Evolutionary conservation across 2,888 invertebrate species (phyloP).

Genomic region (Scrobipalpa costella): DNA sequence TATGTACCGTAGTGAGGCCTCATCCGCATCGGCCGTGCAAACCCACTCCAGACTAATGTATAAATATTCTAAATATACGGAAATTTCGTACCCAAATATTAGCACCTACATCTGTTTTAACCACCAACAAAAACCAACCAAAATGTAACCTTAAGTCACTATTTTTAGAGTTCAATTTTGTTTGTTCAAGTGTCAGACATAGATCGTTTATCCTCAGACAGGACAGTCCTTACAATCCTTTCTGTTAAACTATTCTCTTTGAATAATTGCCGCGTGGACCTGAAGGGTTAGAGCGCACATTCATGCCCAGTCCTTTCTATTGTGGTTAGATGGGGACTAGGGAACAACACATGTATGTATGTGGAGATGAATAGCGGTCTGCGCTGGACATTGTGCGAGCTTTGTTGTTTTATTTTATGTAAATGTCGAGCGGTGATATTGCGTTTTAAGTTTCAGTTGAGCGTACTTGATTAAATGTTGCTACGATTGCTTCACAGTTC

Average conservation of each 20-base stretch:
- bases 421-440: not conserved
- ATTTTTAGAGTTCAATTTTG: slow-evolving; percentile 34
- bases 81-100: slow-evolving; percentile 55
- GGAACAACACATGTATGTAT: slow-evolving; percentile 24
- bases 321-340: slow-evolving; percentile 61
- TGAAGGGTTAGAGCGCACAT: slow-evolving; percentile 78
- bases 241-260: slow-evolving; percentile 82
- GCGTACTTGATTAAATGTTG: too few species aligned
- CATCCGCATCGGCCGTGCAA: slow-evolving; percentile 65
- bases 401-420: slow-evolving; percentile 21
- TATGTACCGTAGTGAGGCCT: slow-evolving; percentile 64
- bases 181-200: slow-evolving; percentile 28
- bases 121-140: slow-evolving; percentile 23
- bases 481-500: too few species aligned
- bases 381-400: slow-evolving; percentile 14
- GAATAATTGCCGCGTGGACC: slow-evolving; percentile 81
- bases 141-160: slow-evolving; percentile 34
- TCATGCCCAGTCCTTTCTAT: slow-evolving; percentile 72
- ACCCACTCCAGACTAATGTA: slow-evolving; percentile 69
- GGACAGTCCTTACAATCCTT: slow-evolving; percentile 74
- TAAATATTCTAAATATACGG: slow-evolving; percentile 78
- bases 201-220: slow-evolving; percentile 37
- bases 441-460: too few species aligned
- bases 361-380: slow-evolving; percentile 30
- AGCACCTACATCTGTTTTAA: slow-evolving; percentile 26